Base-by-base conservation (phyloP, 2,888 invertebrate genomes). In the Ormyrus pomaceus region DNA sequence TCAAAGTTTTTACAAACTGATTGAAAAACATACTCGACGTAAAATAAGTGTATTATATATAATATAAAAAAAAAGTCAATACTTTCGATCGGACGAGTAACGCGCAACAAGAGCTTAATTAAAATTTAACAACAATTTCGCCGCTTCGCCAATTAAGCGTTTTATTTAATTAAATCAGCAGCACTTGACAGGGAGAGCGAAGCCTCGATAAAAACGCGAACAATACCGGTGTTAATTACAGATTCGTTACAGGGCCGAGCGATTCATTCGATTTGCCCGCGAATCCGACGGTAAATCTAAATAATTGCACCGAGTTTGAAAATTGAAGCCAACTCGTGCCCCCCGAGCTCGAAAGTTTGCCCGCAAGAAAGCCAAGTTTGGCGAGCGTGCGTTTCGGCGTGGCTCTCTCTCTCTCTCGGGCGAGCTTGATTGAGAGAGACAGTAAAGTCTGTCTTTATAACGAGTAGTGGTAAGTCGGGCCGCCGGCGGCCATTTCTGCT, bases 371-470 rank as follows among this genome's bases (percentile, higher is more conserved):
- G 56, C 56, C 34, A 64, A 77, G 61, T 70, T 70, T 77, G 50
- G 56, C 8, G 19, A 19, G 46, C n/a, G 53, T n/a, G 70, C 56
- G 50, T 77, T 76, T 68, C 70, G 56, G 56, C 13, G 13, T 77
- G 56, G 70, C 70, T 6, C 46, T 13, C 55, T 53, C 34, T 64
- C 70, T 6, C 46, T 13, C 55, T 53, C 34, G 58, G 51, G 53
- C 13, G 55, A 70, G 66, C 62, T 76, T 70, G 69, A 77, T 70
- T 56, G 70, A 77, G 70, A 61, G 68, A 75, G 75, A 66, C 58
- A 59, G 59, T 61, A 46, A 58, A 69, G 69, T 76, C 62, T 76
- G 62, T 56, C 76, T 61, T 68, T 76, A 69, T 70, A 76, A 76
- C 62, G 55, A 69, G 62, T 45, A 50, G 48, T 11, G 58, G 74